These are phyloP conservation scores for Aspidiotus destructor DNA, from an alignment of 2,888 invertebrate species.

Conservation along the genomic window DNA sequence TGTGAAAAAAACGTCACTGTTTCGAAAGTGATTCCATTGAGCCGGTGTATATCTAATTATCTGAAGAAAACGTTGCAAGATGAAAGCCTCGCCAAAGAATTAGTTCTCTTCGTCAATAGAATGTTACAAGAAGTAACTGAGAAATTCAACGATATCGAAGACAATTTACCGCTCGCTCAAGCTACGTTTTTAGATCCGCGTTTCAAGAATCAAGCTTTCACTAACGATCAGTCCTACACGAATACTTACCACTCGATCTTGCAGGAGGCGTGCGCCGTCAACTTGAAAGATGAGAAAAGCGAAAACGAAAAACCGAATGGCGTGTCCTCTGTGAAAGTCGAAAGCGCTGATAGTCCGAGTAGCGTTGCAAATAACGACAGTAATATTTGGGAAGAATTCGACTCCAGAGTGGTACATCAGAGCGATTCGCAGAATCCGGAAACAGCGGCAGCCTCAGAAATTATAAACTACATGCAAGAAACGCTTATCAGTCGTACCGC, in stretches of 20 bases:
- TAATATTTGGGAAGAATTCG: conserved; percentile 28
- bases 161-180: conserved; percentile 31
- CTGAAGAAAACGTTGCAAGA: conserved; percentile 26
- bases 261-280: conserved; percentile 13
- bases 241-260: conserved; percentile 23
- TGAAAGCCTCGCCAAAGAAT: conserved; percentile 1
- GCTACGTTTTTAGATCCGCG: conserved; percentile 33
- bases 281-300: background rate
- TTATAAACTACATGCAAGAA: conserved; percentile 36
- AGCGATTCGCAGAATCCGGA: conserved; percentile 22
- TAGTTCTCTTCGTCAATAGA: conserved; percentile 19
- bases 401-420: conserved; percentile 10
- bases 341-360: background rate
- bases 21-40: conserved; percentile 29
- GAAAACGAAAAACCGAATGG: background rate
- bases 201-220: conserved; percentile 29
- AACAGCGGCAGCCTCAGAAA: conserved; percentile 34
- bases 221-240: conserved; percentile 15
- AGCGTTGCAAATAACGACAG: background rate
- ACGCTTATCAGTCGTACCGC: conserved; percentile 31
- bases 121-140: conserved; percentile 33
- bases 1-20: conserved; percentile 31
- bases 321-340: background rate
- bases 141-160: conserved; percentile 33
- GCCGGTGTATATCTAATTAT: conserved; percentile 18